Base-by-base conservation (phyloP, 2,113 vertebrate species). In the Hippocampus mohnikei region DNA sequence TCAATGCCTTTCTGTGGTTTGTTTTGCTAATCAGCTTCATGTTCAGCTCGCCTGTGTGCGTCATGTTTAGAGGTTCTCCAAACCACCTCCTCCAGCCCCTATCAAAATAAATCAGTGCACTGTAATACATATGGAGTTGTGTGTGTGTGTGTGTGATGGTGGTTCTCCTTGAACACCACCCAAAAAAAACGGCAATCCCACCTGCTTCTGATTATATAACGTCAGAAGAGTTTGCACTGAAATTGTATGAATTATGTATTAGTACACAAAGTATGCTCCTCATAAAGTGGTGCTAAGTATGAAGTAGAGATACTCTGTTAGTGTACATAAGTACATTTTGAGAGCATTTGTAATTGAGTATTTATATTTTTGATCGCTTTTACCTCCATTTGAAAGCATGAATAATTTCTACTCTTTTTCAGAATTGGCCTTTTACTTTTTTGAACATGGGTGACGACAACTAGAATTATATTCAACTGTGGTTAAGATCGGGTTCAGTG, bases 81-180 rank as follows among this genome's bases (percentile, higher is more conserved):
- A 69, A 69, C 13, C 44, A 71, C 72, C 61, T 78, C 74, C 63
- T 23, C 23, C 12, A 53, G 71, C 56, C 58, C 52, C 66, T 74
- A 56, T 79, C 46, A 55, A 85, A 82, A 79, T 77, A 74, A 72
- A 73, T 67, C 56, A 25, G 27, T 42, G 18, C 71, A 37, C 29
- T 6, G 18, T 27, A 23, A 33, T 67, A 44, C 50, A 37, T 70
- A 13, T 66, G 40, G 5, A 70, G 58, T 40, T 48, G 15, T 20
- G 42, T 12, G 11, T 46, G 44, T 20, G 21, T 41, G n/a, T 41
- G 50, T 29, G 18, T 44, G 50, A 8, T 42, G 58, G 50, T 71
- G 46, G 21, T 65, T 78, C 2, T 68, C 60, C 13, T 27, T 42
- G n/a, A 75, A 60, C n/a, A 8, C 69, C 16, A 8, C 68, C 33